A percentile compares a stretch with the other conserved stretches of the same genome.
These are phyloP conservation scores for Spizaetus ornatus DNA, from an alignment of 2,113 vertebrate species.

Conservation along the genomic window DNA sequence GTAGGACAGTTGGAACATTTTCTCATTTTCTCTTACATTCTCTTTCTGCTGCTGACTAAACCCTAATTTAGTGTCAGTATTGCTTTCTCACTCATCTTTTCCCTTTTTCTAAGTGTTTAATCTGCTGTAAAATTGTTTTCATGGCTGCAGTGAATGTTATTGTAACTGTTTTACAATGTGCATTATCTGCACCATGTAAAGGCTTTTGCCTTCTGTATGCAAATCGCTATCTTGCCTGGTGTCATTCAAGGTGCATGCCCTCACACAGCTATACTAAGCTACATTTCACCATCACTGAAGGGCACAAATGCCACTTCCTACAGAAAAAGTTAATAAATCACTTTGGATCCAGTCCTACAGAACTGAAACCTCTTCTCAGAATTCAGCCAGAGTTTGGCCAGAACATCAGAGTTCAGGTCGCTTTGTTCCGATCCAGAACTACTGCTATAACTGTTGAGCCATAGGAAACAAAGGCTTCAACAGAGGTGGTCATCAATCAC, in stretches of 20 bases:
- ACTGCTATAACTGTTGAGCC: not conserved
- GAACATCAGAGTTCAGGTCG: not conserved
- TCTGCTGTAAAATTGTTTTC: slow-evolving; percentile 76
- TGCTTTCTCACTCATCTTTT: slow-evolving; percentile 40
- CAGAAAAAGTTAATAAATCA: not conserved
- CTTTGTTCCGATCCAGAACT: not conserved
- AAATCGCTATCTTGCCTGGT: slow-evolving; percentile 24
- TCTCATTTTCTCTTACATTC: not conserved
- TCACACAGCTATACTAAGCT: not conserved
- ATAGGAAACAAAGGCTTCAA: not conserved
- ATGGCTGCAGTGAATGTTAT: slow-evolving; percentile 54
- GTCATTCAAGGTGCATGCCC: not conserved
- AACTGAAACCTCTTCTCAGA: not conserved
- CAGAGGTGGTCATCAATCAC: not conserved
- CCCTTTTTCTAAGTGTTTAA: slow-evolving; percentile 64
- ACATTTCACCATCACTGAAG: not conserved
- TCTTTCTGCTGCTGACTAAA: slow-evolving; percentile 18
- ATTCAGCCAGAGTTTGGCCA: not conserved
- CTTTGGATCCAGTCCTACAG: not conserved
- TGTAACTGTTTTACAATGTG: slow-evolving; percentile 60
- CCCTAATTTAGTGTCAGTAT: slow-evolving; percentile 37
- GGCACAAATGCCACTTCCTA: not conserved
- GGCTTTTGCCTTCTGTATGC: slow-evolving; percentile 43
- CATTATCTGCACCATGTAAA: slow-evolving; percentile 53
- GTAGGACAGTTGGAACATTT: not conserved